Evolutionary conservation across 2,113 vertebrate genomes (phyloP), one percentile per base, ranked within the genome.

Genomic region (Rhadina sibilatrix): DNA sequence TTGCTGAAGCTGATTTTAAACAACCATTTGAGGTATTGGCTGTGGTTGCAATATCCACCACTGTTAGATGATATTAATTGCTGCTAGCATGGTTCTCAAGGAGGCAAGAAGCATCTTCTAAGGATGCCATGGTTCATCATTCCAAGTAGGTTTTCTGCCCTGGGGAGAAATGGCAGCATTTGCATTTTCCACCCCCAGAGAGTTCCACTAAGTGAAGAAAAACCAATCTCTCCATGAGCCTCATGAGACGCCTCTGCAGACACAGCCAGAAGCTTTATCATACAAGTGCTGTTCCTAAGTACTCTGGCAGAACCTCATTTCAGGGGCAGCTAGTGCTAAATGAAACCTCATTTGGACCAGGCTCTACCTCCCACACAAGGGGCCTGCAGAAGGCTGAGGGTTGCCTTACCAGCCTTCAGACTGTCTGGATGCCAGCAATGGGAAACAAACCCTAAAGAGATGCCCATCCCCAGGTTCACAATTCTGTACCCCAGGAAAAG

Each of bases 1-100:
- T 63, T 80, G 50, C 71, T 80, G 79, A 63, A 88, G 49, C 37
- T 42, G 63, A 69, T 74, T 95, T 95, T 76, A 81, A 94, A 86
- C 37, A 74, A 19, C 59, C 17, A 9, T 30, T 74, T 86, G 49
- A 90, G 22, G 12, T 61, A 76, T 30, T 50, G 46, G 47, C 88
- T 83, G 50, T 46, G 38, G 16, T 25, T 92, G 64, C 61, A 83
- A 61, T 69, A 69, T 8, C 59, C 49, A 30, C 20, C 31, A 2
- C 44, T 63, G 42, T 22, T 35, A 33, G 27, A 78, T 44, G 35
- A 74, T 38, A 78, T 12, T 50, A 80, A 66, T 6, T 90, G 54
- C 42, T 66, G 46, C 46, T 69, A 65, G 18, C 14, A 30, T 13
- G 37, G 42, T 37, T 80, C n/a, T 9, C 1, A 83, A 83, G 35